A percentile compares a stretch with the other conserved stretches of the same genome.
Evolutionary conservation across 2,888 invertebrate genomes (phyloP).

Genomic region (Sinelater perroti): DNA sequence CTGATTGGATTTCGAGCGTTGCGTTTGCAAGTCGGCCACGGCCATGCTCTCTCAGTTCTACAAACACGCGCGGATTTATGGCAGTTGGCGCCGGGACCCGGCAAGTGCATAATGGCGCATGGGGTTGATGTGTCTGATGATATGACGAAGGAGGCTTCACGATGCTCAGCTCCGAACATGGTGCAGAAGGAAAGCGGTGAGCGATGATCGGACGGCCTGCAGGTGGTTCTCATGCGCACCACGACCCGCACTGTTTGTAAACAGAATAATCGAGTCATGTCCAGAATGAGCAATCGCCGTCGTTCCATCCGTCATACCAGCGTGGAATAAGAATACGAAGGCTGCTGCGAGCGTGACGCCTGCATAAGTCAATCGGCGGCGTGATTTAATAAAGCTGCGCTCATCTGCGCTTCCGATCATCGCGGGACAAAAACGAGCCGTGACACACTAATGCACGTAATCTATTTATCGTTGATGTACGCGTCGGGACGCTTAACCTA

Average conservation of each 20-base stretch:
- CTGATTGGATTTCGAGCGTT: conserved; percentile 25
- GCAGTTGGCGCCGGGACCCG: conserved; percentile 19
- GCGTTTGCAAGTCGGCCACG: conserved; percentile 6
- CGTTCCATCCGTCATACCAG: conserved; percentile 39
- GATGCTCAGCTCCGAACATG: too few relatives aligned
- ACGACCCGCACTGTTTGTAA: conserved; percentile 58
- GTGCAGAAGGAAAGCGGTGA: conserved; percentile 14
- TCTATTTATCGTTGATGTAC: conserved; percentile 50
- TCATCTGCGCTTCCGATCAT: conserved; percentile 43
- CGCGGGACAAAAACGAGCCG: conserved; percentile 52
- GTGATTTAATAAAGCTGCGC: conserved; percentile 47
- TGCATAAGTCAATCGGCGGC: conserved; percentile 40
- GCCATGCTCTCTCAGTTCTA: conserved; percentile 28
- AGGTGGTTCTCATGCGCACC: conserved; percentile 53
- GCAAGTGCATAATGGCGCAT: conserved; percentile 24
- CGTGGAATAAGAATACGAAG: conserved; percentile 36
- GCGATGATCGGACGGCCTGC: conserved; percentile 26
- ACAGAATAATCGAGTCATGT: conserved; percentile 59
- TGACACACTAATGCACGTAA: conserved; percentile 57
- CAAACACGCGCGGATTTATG: conserved; percentile 19
- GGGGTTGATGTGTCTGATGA: too few relatives aligned
- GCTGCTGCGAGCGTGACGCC: conserved; percentile 29
- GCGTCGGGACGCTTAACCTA: conserved; percentile 48
- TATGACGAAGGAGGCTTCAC: too few relatives aligned
- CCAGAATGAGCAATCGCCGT: conserved; percentile 54